Evolutionary conservation across 2,113 vertebrate genomes (phyloP), one percentile per base, ranked within the genome.

Genomic region (Anoplopoma fimbria): DNA sequence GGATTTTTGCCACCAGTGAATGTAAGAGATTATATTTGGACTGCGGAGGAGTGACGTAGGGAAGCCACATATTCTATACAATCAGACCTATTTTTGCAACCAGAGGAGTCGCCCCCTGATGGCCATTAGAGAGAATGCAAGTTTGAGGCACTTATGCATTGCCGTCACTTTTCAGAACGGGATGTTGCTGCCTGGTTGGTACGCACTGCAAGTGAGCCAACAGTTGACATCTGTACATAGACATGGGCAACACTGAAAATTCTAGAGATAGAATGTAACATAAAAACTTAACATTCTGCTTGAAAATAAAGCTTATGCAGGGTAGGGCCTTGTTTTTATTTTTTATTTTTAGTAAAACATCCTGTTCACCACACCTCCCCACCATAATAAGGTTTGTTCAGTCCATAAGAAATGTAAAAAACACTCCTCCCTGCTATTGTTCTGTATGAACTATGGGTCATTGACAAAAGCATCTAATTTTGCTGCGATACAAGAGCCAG

Each of bases 381-480:
- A 29, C 4, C 27, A 6, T 3, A 12, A 15, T 55, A 19, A 51
- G 4, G 31, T 65, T 3, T n/a, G 4, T 25, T 45, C 27, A 19
- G 21, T 19, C 53, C 19, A 21, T 34, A 29, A 36, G 21, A 79
- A 38, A 36, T 23, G 31, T 3, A 63, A 13, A 51, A 29, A 9
- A 2, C n/a, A 27, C 36, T 64, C 12, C 4, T 72, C 34, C 1
- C 3, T 34, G 14, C 49, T 14, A 17, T 71, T 19, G 40, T 34
- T 49, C 17, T 23, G 17, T 25, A 72, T 62, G 36, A 23, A 57
- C 69, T 25, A 51, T 78, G 19, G 19, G 19, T 69, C 77, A 58
- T 21, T 47, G 63, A 63, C 25, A 27, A 63, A 55, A 29, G 34
- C 23, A 33, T 74, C 34, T 29, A 21, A 68, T 51, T 21, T 17